These are phyloP conservation scores for Symphodus melops DNA, from an alignment of 2,113 vertebrate species.

Conservation along the genomic window DNA sequence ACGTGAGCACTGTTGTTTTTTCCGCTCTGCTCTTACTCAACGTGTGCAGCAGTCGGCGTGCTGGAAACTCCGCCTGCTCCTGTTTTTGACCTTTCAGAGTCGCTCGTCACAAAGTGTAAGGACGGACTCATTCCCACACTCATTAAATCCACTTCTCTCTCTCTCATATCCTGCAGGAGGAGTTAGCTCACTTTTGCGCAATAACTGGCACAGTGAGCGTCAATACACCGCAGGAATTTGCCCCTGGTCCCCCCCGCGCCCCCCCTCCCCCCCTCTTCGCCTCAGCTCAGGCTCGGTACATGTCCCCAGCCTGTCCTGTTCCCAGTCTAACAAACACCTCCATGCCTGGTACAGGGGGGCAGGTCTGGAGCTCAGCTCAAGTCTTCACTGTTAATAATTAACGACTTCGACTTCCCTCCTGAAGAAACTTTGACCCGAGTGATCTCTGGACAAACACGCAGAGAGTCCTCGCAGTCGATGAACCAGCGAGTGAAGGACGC, in stretches of 20 bases:
- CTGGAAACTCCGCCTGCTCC: slow-evolving; percentile 3
- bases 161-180: slow-evolving; percentile 12
- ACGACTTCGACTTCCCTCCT: not conserved
- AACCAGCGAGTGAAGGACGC: not conserved
- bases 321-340: slow-evolving; percentile 15
- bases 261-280: not conserved
- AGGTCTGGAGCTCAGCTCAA: slow-evolving; percentile 4
- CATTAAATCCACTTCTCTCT: slow-evolving; percentile 28
- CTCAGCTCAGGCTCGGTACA: slow-evolving; percentile 12
- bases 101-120: not conserved
- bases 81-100: slow-evolving; percentile 22
- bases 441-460: slow-evolving; percentile 39
- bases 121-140: slow-evolving; percentile 49
- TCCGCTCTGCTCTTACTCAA: slow-evolving; percentile 12
- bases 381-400: slow-evolving; percentile 71
- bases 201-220: slow-evolving; percentile 59
- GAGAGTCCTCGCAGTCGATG: not conserved
- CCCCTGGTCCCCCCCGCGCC: slow-evolving; percentile 30
- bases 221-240: slow-evolving; percentile 62
- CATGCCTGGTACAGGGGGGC: not conserved
- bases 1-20: not conserved
- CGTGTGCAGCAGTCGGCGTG: not conserved
- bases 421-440: slow-evolving; percentile 52
- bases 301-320: slow-evolving; percentile 12
- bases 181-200: slow-evolving; percentile 45